Conservation (phyloP, 2,888 invertebrate species). For the Sarcophaga variegata region DNA sequence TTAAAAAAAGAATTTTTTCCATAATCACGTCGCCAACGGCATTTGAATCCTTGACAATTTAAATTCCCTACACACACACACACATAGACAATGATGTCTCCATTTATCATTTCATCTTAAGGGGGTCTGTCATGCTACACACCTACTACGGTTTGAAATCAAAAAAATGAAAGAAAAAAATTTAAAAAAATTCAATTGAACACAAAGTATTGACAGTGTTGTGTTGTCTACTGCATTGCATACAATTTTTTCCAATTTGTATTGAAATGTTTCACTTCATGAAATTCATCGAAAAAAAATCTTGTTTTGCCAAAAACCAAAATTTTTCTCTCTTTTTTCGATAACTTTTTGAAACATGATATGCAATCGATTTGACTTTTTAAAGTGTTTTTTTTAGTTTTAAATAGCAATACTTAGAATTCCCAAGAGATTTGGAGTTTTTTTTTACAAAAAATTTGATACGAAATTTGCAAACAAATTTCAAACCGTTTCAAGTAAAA, state of each 20-base stretch:
- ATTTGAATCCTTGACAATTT: slow-evolving; percentile 50
- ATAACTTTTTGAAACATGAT: slow-evolving; percentile 15
- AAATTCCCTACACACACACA: slow-evolving; percentile 1
- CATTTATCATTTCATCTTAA: no score
- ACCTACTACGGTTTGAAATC: neutral
- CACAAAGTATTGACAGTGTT: no score
- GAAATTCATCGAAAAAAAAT: slow-evolving; percentile 43
- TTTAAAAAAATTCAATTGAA: no score
- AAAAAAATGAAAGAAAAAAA: no score
- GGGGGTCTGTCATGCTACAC: neutral
- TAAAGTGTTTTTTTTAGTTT: slow-evolving; percentile 38
- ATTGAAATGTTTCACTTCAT: neutral
- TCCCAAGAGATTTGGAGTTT: slow-evolving; percentile 52
- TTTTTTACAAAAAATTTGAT: slow-evolving; percentile 47
- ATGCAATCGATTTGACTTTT: slow-evolving; percentile 42
- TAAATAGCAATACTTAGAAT: slow-evolving; percentile 26
- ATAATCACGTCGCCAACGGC: slow-evolving; percentile 18
- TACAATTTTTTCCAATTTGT: neutral
- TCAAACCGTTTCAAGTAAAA: slow-evolving; percentile 34
- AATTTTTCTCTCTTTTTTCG: neutral
- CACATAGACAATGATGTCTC: no score
- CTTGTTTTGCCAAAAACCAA: slow-evolving; percentile 57
- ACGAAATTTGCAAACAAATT: slow-evolving; percentile 56
- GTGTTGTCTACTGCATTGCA: neutral
- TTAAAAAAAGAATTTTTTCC: slow-evolving; percentile 52